Evolutionary conservation across 2,888 invertebrate genomes (phyloP).

Genomic region (Neocrepidodera transversa): DNA sequence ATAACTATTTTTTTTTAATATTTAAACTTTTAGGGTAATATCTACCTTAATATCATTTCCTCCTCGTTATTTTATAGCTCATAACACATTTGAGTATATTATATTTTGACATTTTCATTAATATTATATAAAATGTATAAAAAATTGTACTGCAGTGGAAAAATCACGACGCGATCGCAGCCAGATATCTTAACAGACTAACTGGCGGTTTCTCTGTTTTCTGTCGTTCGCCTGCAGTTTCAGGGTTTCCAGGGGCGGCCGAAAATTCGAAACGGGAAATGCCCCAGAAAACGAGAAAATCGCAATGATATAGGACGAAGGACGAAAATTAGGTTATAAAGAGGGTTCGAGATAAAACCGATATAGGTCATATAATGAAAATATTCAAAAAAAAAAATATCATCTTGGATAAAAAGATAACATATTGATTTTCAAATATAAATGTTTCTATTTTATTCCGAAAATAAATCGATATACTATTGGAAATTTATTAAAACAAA

Average conservation of each 20-base stretch:
- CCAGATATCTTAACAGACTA: conserved; percentile 24
- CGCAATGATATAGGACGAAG: too few relatives aligned
- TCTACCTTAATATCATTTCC: conserved; percentile 5
- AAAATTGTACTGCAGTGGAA: conserved; percentile 9
- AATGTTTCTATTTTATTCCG: too few relatives aligned
- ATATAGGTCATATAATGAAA: too few relatives aligned
- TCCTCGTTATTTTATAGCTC: conserved; percentile 4
- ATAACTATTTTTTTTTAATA: too few relatives aligned
- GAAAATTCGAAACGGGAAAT: neutral
- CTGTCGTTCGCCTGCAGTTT: conserved; percentile 2
- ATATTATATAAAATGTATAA: neutral
- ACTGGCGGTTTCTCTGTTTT: conserved; percentile 25
- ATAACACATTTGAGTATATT: conserved; percentile 18
- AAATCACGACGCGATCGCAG: conserved; percentile 17
- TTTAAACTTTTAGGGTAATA: neutral
- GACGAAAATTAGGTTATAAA: too few relatives aligned
- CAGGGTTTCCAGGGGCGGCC: conserved; percentile 12
- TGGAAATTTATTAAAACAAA: too few relatives aligned
- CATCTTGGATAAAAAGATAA: too few relatives aligned
- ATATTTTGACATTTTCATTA: conserved; percentile 16
- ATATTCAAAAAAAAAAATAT: too few relatives aligned
- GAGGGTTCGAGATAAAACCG: too few relatives aligned
- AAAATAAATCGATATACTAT: too few relatives aligned
- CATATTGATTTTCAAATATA: too few relatives aligned
- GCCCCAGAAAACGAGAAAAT: neutral